Base-by-base conservation (phyloP, 2,888 invertebrate genomes). In the Xanthia togata region DNA sequence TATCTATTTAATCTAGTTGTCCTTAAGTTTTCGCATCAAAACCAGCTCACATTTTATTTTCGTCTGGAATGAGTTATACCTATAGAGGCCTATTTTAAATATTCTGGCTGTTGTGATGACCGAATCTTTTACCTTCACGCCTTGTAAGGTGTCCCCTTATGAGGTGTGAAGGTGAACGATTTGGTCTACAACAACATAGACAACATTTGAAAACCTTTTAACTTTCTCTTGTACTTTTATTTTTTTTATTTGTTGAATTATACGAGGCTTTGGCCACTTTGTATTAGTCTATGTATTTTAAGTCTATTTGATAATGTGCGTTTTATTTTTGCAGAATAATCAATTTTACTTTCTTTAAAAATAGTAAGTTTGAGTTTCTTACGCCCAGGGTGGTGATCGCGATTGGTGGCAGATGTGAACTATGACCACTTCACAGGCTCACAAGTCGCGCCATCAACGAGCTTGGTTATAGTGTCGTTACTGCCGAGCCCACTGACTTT, bases 341-440 rank as follows among this genome's bases (percentile, higher is more conserved):
- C 6, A 17, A 5, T 35, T 23, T 17, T 50, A 5, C 4, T 50
- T 53, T 68, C 50, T 53, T 68, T 12, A 9, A 17, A 55, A 62
- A 68, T 47, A 68, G 60, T 65, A 67, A 44, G 59, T 38, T 72
- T 63, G 41, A 67, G 59, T 69, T 76, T 70, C 62, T 68, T 67
- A 38, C 0, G 55, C 26, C 23, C 9, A 20, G n/a, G 50, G 17
- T 8, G 35, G 38, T 26, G 11, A 47, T 77, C 31, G 26, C 26
- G 53, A 72, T 60, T 31, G 76, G 78, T 59, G 60, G 60, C 85
- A 86, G 81, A 75, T 86, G 86, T 82, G 80, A 81, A 72, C 76
- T 76, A 84, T 81, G 31, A 62, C 73, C 75, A 75, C 79, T 81
- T 72, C 60, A 78, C 50, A 6, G 59, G 57, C 41, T 73, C 69